Evolutionary conservation across 2,888 invertebrate genomes (phyloP).

Genomic region (Polyommatus iphigenia): DNA sequence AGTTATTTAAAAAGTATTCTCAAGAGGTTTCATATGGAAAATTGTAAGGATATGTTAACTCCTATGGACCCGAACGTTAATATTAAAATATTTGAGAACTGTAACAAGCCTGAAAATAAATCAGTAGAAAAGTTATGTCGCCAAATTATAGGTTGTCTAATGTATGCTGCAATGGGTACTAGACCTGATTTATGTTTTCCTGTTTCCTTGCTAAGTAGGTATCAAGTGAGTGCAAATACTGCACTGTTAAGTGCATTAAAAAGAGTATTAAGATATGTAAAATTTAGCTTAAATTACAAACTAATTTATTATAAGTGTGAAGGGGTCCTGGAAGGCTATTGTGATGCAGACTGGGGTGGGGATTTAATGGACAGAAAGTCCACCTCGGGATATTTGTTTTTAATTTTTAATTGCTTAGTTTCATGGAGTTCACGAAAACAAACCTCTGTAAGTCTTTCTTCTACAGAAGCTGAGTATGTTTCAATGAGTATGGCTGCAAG

Average conservation of each 20-base stretch:
- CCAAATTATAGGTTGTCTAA: constrained; percentile 36
- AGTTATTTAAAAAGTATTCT: constrained; percentile 38
- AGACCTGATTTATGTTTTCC: constrained; percentile 36
- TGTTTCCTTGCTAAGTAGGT: constrained; percentile 33
- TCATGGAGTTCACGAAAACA: constrained; percentile 46
- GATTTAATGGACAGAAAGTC: constrained; percentile 45
- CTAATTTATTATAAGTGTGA: constrained; percentile 40
- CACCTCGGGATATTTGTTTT: constrained; percentile 45
- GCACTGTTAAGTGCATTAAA: constrained; percentile 34
- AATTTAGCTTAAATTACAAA: constrained; percentile 39
- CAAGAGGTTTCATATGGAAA: constrained; percentile 37
- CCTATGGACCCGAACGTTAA: constrained; percentile 38
- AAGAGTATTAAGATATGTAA: constrained; percentile 45
- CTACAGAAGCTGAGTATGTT: constrained; percentile 35
- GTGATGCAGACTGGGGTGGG: constrained; percentile 45
- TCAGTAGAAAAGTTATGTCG: constrained; percentile 37
- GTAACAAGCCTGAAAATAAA: background rate
- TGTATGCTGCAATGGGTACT: constrained; percentile 41
- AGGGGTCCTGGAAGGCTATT: constrained; percentile 39
- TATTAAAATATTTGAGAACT: constrained; percentile 29
- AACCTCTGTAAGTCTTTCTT: constrained; percentile 38
- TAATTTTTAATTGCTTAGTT: constrained; percentile 43
- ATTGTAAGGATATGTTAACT: constrained; percentile 39
- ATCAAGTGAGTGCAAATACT: constrained; percentile 29
- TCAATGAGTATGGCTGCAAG: constrained; percentile 36